These are phyloP conservation scores for Sinohyriopsis cumingii DNA, from an alignment of 2,888 invertebrate genomes.

Conservation along the genomic window DNA sequence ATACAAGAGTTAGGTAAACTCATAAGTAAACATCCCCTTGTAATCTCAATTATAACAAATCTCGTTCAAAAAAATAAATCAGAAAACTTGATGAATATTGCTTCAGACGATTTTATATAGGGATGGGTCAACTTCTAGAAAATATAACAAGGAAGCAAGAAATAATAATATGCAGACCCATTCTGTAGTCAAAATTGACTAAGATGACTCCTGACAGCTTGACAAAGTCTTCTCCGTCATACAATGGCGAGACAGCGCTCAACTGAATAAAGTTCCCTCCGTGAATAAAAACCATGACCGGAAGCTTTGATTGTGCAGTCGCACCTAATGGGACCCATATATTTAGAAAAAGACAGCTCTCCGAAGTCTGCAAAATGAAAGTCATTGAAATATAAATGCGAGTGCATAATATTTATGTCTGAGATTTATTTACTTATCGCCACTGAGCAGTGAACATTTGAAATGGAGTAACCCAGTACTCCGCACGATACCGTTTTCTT, in stretches of 20 bases:
- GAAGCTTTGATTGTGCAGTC: slow-evolving; percentile 42
- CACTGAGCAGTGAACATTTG: not conserved
- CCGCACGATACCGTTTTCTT: not conserved
- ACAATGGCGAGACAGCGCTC: slow-evolving; percentile 46
- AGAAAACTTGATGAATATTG: no score
- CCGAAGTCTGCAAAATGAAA: slow-evolving; percentile 68
- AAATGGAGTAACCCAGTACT: not conserved
- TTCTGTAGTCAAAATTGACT: slow-evolving; percentile 53
- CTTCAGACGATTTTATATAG: no score
- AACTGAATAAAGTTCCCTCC: slow-evolving; percentile 73
- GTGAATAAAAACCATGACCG: slow-evolving; percentile 73
- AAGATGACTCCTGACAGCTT: slow-evolving; percentile 43
- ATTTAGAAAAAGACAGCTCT: slow-evolving; percentile 88
- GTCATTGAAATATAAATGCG: not conserved
- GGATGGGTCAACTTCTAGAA: no score
- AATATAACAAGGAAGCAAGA: no score
- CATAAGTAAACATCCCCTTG: no score
- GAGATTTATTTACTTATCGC: not conserved
- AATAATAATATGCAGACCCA: slow-evolving; percentile 41
- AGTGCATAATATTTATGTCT: not conserved
- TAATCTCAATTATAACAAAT: no score
- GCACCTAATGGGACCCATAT: slow-evolving; percentile 76
- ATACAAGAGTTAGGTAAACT: no score
- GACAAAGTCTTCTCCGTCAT: slow-evolving; percentile 44
- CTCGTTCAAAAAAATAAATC: no score